Base-by-base conservation (phyloP, 2,888 invertebrate species). In the Xiphydria camelus region DNA sequence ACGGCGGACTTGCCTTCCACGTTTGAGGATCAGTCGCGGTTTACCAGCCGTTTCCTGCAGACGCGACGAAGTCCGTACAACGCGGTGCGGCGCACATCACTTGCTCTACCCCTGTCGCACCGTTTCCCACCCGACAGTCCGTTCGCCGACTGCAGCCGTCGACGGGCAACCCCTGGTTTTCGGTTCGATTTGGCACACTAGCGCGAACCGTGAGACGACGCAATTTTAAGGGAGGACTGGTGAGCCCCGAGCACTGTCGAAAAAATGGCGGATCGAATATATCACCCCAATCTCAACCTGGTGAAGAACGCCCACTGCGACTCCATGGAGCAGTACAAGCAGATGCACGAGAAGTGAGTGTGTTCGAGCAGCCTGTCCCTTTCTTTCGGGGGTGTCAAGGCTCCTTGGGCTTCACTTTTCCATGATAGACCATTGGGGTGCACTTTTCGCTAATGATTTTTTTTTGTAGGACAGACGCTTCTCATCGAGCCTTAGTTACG, bases 311-410 rank as follows among this genome's bases (percentile, higher is more conserved):
- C 87, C 19, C 79, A 88, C 76, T 81, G 91, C 62, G 82, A 82
- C 38, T 83, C 83, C 46, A 81, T 89, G 76, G 82, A 84, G 17
- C 84, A 91, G 64, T 97, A 97, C 74, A 80, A 82, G 61, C 82
- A 86, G 63, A 85, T 94, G 85, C 88, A 97, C 76, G 83, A 87
- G 64, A 83, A 85, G 75, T 75, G 46, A 66, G 68, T 62, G 6
- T 35, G n/a, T n/a, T n/a, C n/a, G n/a, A n/a, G n/a, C n/a, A n/a
- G n/a, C n/a, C n/a, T n/a, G n/a, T n/a, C n/a, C n/a, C n/a, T n/a
- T n/a, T n/a, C n/a, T n/a, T n/a, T n/a, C n/a, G n/a, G n/a, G n/a
- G n/a, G n/a, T n/a, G n/a, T n/a, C n/a, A n/a, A n/a, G n/a, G n/a
- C n/a, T n/a, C n/a, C n/a, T n/a, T n/a, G n/a, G n/a, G n/a, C n/a